These are phyloP conservation scores for Podilymbus podiceps DNA, from an alignment of 2,113 vertebrate species.

Conservation along the genomic window DNA sequence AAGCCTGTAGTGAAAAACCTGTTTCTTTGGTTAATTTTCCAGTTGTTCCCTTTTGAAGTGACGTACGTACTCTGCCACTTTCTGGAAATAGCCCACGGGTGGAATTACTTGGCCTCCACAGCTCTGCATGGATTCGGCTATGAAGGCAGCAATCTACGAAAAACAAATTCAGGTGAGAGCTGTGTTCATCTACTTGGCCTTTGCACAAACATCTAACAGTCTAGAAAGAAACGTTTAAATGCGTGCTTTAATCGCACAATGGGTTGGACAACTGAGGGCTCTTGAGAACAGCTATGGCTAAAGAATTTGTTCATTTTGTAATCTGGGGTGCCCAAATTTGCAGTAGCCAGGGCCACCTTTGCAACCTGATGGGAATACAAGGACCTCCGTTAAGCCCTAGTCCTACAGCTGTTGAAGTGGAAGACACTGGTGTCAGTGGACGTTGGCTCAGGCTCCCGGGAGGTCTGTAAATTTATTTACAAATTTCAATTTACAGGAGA, in stretches of 20 bases:
- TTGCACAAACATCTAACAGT: constrained; percentile 20
- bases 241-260: not conserved
- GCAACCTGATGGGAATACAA: not conserved
- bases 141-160: constrained; percentile 94
- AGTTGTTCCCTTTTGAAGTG: not conserved
- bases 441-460: not conserved
- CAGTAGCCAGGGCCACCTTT: constrained; percentile 21
- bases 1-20: not conserved
- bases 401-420: not conserved
- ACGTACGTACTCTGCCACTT: constrained; percentile 93
- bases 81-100: constrained; percentile 94
- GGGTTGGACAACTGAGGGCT: not conserved
- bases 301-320: not conserved
- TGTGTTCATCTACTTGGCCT: not conserved
- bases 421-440: not conserved
- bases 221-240: not conserved
- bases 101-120: constrained; percentile 97
- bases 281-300: constrained; percentile 19
- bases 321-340: constrained; percentile 53
- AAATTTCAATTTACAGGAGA: not conserved
- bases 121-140: constrained; percentile 97
- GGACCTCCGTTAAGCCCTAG: not conserved
- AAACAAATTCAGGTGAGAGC: constrained; percentile 74
- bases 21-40: not conserved
- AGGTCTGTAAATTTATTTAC: not conserved